Base-by-base conservation (phyloP, 2,888 invertebrate species). In the Meta bourneti region DNA sequence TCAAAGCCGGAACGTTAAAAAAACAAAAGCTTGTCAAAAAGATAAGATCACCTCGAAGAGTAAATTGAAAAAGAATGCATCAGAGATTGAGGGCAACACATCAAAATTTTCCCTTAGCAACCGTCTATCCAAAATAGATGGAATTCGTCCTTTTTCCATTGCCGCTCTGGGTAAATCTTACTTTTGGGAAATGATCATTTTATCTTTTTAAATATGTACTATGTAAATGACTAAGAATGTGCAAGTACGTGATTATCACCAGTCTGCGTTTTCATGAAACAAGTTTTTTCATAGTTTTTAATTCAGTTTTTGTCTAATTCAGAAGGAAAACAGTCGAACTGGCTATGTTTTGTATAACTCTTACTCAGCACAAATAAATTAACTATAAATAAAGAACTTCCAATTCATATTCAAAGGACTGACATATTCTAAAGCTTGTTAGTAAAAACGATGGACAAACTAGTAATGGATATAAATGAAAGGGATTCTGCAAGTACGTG, bases 101-200 rank as follows among this genome's bases (percentile, higher is more conserved):
- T 69, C 61, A 16, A 61, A 72, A 61, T 61, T 51, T 11, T 83
- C 82, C 8, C 16, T 87, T 34, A 83, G 49, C 9, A 20, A 34
- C n/a, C 74, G 74, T 52, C 20, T 91, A 9, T 83, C 78, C 1
- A 87, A 51, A 72, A 69, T 88, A 20, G 91, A 91, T 88, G 83
- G 87, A 69, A 87, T 91, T 51, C 91, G 91, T 48, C 91, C 91
- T 6, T 91, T 91, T 83, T 54, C 91, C 8, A 87, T 91, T 69
- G 91, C 91, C 19, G 87, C 71, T 7, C 51, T 91, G 61, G 91
- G 91, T 91, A 87, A 20, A 48, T 75, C 48, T 54, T 54, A 52
- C 70, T 48, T 51, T 49, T 49, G 74, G 34, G 52, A 11, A 75
- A 74, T 72, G 13, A 52, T 89, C 34, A 49, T 13, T 78, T 20